These are phyloP conservation scores for Psilopogon haemacephalus DNA, from an alignment of 2,113 vertebrate species.

Conservation along the genomic window DNA sequence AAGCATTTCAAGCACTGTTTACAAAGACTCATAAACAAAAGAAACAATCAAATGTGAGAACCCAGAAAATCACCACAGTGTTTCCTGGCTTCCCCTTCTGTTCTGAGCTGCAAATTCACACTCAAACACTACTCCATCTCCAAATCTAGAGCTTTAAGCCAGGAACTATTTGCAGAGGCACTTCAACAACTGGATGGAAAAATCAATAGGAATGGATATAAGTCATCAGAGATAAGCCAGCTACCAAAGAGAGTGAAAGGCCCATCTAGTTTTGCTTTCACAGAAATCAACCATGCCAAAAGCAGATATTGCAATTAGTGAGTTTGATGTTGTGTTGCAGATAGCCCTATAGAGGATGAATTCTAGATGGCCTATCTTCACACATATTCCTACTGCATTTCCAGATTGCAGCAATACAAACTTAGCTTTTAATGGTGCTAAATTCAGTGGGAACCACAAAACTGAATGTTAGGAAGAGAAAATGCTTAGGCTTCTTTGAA, in stretches of 20 bases:
- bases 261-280: neutral
- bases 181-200: neutral
- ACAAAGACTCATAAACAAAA: neutral
- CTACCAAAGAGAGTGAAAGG: neutral
- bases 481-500: neutral
- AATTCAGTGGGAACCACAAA: neutral
- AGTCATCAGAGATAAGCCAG: neutral
- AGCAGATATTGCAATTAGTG: neutral
- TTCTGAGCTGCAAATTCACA: neutral
- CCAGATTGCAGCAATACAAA: neutral
- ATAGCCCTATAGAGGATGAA: neutral
- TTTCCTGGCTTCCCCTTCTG: neutral
- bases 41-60: neutral
- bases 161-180: neutral
- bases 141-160: neutral
- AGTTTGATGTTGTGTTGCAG: neutral
- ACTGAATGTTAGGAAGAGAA: neutral
- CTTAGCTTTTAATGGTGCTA: neutral
- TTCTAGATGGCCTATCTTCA: neutral
- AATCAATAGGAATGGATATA: neutral
- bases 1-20: constrained; percentile 31
- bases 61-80: neutral
- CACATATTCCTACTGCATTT: neutral
- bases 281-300: neutral
- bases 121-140: neutral